Evolutionary conservation across 2,797 vertebrate species (phyloP).

Genomic region (Protonibea diacanthus): DNA sequence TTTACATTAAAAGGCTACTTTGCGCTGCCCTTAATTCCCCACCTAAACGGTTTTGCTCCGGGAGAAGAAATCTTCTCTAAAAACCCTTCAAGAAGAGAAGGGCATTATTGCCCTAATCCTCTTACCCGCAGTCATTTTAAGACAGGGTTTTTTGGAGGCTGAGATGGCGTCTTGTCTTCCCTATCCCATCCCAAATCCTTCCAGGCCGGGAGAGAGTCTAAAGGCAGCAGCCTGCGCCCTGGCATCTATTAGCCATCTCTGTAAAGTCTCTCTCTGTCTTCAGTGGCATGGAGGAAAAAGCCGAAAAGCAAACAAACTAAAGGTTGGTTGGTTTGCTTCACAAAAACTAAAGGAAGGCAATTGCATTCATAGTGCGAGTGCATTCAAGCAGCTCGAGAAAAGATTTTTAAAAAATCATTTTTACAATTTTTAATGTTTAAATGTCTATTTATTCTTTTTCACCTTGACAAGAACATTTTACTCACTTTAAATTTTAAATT

Average conservation of each 20-base stretch:
- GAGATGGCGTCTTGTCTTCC: constrained; percentile 93
- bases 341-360: constrained; percentile 36
- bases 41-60: constrained; percentile 99
- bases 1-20: constrained; percentile 96
- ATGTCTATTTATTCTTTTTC: not conserved
- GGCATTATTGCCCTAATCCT: constrained; percentile 99
- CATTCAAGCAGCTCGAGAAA: not conserved
- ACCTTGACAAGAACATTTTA: not conserved
- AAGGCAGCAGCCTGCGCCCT: constrained; percentile 87
- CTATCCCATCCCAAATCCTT: constrained; percentile 92
- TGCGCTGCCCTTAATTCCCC: constrained; percentile 96
- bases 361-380: constrained; percentile 28
- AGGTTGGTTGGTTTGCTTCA: constrained; percentile 69
- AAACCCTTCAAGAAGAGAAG: constrained; percentile 96
- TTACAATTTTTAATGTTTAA: not conserved
- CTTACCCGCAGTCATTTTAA: constrained; percentile 98
- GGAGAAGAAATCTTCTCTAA: constrained; percentile 99
- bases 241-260: constrained; percentile 89
- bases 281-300: constrained; percentile 81
- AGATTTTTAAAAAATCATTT: not conserved
- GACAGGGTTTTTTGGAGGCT: constrained; percentile 93
- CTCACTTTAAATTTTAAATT: not conserved
- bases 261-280: constrained; percentile 83
- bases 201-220: constrained; percentile 88
- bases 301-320: constrained; percentile 90